Evolutionary conservation across 2,113 vertebrate genomes (phyloP).

Genomic region (Tretioscincus oriximinensis): DNA sequence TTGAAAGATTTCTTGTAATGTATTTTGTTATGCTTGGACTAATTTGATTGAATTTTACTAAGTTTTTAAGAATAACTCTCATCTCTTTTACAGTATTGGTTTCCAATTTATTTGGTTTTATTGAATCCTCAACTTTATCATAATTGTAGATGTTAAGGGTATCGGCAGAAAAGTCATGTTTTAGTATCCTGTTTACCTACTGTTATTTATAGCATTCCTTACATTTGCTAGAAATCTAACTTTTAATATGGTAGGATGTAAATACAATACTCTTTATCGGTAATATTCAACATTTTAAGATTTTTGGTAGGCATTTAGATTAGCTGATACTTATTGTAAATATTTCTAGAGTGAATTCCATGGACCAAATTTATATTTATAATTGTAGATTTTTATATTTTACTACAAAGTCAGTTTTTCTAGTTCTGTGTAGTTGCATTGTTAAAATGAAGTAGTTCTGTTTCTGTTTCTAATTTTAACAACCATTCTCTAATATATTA

Average conservation of each 20-base stretch:
- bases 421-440: constrained; percentile 85
- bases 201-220: constrained; percentile 78
- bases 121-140: constrained; percentile 76
- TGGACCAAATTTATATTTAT: constrained; percentile 99
- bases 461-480: constrained; percentile 75
- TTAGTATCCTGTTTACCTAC: constrained; percentile 75
- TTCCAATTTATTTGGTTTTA: constrained; percentile 67
- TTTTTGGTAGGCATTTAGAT: constrained; percentile 69
- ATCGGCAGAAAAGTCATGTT: constrained; percentile 60
- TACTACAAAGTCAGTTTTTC: constrained; percentile 87
- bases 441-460: constrained; percentile 79
- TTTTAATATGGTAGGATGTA: constrained; percentile 82
- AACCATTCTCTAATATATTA: constrained; percentile 67
- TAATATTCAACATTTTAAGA: constrained; percentile 74
- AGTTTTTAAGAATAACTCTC: constrained; percentile 76
- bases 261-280: constrained; percentile 75
- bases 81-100: constrained; percentile 71
- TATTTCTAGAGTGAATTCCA: constrained; percentile 85
- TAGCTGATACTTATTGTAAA: constrained; percentile 88
- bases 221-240: constrained; percentile 75
- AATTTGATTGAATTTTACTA: constrained; percentile 77
- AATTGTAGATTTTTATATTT: constrained; percentile 99
- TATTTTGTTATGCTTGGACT: constrained; percentile 75
- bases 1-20: constrained; percentile 77
- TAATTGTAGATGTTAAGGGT: constrained; percentile 81